Base-by-base conservation (phyloP, 2,797 vertebrate genomes). In the Staurois parvus region DNA sequence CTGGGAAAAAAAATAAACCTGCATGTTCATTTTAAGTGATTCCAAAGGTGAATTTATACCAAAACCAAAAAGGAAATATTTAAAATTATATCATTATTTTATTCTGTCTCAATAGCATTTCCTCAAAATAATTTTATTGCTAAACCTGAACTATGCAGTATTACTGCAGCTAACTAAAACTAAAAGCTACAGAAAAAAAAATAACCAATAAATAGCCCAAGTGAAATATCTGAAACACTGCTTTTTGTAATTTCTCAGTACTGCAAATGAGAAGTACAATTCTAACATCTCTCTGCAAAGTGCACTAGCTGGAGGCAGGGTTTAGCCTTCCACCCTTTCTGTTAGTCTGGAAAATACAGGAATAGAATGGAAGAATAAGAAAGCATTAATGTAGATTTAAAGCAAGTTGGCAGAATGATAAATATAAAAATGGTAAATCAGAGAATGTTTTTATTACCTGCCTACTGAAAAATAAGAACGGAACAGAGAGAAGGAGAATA, bases 201-300 rank as follows among this genome's bases (percentile, higher is more conserved):
- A 24, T 59, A 2, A 59, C 32, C 34, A 6, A 9, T 12, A 34
- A 40, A n/a, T 21, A 40, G 34, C 37, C 21, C 5, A 42, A 28
- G 32, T 17, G 56, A 13, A 62, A 66, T 40, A 30, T n/a, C 6
- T 76, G 5, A 37, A 48, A 37, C 30, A 62, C 26, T 77, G 75
- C 75, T 77, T 77, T 62, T 37, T 76, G 52, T 76, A 62, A 21
- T 66, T 37, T 40, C 19, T 81, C 67, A 56, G 59, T 42, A 82
- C 72, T 64, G 80, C 32, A 74, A 73, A 82, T 74, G 13, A 66
- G 56, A 74, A 82, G 21, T 73, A n/a, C 17, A 19, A 62, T 13
- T 28, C 12, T 26, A 67, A 45, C 34, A 74, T 82, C 37, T 48
- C 34, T 72, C 69, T 48, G 64, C 17, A 81, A 34, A 62, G 52